These are phyloP conservation scores for Tetragonula clypearis DNA, from an alignment of 1,140 invertebrate genomes.

Conservation along the genomic window DNA sequence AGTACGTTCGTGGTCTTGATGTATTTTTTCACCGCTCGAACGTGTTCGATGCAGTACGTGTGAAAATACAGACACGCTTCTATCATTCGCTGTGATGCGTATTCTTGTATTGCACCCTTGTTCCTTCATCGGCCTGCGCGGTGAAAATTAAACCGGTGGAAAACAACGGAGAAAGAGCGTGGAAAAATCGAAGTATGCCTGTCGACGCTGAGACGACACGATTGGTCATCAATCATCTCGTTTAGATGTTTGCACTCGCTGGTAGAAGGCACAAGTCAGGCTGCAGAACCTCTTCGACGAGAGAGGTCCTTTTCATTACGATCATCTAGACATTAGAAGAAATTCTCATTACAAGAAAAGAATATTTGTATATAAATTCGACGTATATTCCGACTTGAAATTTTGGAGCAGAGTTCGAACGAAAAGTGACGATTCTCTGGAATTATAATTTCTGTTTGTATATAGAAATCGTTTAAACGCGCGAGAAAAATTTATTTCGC, in stretches of 20 bases:
- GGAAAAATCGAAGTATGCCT: slow-evolving; percentile 55
- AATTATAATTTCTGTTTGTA: too few relatives aligned
- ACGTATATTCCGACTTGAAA: too few relatives aligned
- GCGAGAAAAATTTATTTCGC: too few relatives aligned
- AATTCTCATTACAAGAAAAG: too few relatives aligned
- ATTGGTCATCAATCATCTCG: slow-evolving; percentile 54
- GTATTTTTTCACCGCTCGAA: slow-evolving; percentile 66
- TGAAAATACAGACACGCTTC: slow-evolving; percentile 63
- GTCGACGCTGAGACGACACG: slow-evolving; percentile 59
- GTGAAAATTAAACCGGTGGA: neutral
- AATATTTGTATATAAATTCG: too few relatives aligned
- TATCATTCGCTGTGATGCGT: slow-evolving; percentile 53
- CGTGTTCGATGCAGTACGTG: slow-evolving; percentile 51
- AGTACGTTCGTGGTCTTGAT: slow-evolving; percentile 40
- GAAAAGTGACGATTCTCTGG: too few relatives aligned
- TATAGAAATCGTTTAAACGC: too few relatives aligned
- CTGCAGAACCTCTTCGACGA: slow-evolving; percentile 62
- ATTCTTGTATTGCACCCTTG: slow-evolving; percentile 55
- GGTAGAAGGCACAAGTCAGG: slow-evolving; percentile 71
- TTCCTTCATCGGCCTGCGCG: slow-evolving; percentile 2
- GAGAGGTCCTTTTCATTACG: slow-evolving; percentile 60
- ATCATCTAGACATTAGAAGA: neutral
- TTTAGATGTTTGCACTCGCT: slow-evolving; percentile 72
- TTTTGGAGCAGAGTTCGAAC: too few relatives aligned
- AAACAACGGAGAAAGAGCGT: neutral